phyloP scores from a whole-genome alignment of 1,140 invertebrate genomes.

The Hyphantria cunea region DNA sequence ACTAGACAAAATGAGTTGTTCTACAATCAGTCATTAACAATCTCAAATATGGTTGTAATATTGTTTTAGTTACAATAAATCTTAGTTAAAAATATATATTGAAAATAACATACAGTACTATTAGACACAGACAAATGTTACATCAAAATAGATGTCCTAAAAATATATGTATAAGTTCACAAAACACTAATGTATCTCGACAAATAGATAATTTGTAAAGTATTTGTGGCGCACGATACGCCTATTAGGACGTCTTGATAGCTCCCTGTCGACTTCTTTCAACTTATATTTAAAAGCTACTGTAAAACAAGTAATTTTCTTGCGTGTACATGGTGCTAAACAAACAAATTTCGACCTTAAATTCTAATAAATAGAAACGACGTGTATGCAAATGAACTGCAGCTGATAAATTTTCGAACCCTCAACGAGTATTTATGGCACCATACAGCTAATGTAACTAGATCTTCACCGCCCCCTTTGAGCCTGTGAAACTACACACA shows the following conservation, averaged over 20 bases:
- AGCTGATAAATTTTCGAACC: slow-evolving; percentile 38
- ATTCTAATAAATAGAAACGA: slow-evolving; percentile 17
- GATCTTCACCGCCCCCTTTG: slow-evolving; percentile 35
- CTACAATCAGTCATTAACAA: no score
- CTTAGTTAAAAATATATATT: no score
- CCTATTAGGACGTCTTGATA: slow-evolving; percentile 79
- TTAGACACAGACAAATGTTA: no score
- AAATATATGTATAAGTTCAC: slow-evolving; percentile 17
- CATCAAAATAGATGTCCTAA: not conserved
- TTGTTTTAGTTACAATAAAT: not conserved
- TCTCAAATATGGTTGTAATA: not conserved
- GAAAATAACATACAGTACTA: no score
- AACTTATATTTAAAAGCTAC: slow-evolving; percentile 78
- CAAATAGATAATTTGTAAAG: slow-evolving; percentile 65
- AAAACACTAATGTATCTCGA: slow-evolving; percentile 39
- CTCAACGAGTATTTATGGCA: slow-evolving; percentile 59
- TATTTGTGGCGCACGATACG: slow-evolving; percentile 70
- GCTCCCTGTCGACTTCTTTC: slow-evolving; percentile 77
- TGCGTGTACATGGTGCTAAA: not conserved
- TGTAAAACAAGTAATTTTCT: slow-evolving; percentile 20
- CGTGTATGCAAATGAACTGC: slow-evolving; percentile 22
- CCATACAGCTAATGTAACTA: slow-evolving; percentile 40
- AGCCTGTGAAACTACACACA: slow-evolving; percentile 29
- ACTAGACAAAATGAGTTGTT: no score
- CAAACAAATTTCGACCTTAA: slow-evolving; percentile 32